Conservation (phyloP, 2,888 invertebrate species). For the Eubasilissa splendida region DNA sequence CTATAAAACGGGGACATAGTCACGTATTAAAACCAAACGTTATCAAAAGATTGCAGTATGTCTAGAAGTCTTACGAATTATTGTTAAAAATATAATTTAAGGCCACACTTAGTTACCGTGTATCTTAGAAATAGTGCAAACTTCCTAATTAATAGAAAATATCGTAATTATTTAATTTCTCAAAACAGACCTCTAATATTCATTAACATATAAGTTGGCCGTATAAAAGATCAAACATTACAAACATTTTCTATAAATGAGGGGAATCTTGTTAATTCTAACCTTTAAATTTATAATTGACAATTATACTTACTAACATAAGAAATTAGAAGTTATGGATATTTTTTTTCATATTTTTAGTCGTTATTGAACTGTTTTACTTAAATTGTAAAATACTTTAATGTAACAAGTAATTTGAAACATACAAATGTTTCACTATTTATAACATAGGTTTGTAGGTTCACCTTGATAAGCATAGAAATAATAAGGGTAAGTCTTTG, state of each 20-base stretch:
- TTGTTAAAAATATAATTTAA: conserved; percentile 53
- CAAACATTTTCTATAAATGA: not conserved
- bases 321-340: not conserved
- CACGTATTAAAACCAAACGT: not conserved
- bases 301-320: not conserved
- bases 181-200: too few species aligned
- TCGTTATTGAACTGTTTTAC: not conserved
- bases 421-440: conserved; percentile 10
- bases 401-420: conserved; percentile 1
- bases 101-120: conserved; percentile 57
- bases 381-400: conserved; percentile 1
- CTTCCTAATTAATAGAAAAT: not conserved
- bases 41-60: not conserved
- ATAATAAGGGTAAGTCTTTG: conserved; percentile 37
- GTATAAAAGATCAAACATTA: not conserved
- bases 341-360: not conserved
- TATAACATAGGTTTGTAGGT: conserved; percentile 1
- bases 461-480: conserved; percentile 38
- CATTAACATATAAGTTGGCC: too few species aligned
- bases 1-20: conserved; percentile 3
- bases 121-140: conserved; percentile 44
- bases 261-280: conserved; percentile 5
- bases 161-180: too few species aligned
- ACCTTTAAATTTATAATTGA: conserved; percentile 19
- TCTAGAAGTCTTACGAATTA: conserved; percentile 51